Conservation (phyloP, 2,797 vertebrate species). For the Eurystomus glaucurus region DNA sequence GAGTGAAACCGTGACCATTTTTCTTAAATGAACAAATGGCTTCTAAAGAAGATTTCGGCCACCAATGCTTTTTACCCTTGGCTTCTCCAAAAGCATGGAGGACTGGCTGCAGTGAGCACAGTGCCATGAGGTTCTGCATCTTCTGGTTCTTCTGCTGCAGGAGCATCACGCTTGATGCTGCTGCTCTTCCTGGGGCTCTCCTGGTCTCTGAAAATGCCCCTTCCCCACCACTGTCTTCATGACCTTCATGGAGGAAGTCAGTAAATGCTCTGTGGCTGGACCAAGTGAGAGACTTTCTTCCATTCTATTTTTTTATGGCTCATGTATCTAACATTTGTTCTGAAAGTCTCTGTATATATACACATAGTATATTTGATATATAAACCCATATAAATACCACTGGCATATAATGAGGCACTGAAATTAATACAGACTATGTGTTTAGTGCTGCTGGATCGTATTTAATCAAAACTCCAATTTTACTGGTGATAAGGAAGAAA, state of each 20-base stretch:
- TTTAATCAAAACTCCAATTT: constrained; percentile 62
- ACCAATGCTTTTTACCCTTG: not conserved
- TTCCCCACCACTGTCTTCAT: not conserved
- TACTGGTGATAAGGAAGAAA: constrained; percentile 37
- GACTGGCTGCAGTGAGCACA: not conserved
- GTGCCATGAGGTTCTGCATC: not conserved
- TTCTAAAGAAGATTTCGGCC: not conserved
- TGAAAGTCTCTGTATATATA: constrained; percentile 14
- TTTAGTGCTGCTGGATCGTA: constrained; percentile 28
- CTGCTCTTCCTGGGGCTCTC: not conserved
- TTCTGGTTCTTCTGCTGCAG: not conserved
- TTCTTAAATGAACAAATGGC: not conserved
- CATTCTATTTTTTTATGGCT: not conserved
- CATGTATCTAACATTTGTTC: not conserved
- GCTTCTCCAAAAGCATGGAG: not conserved
- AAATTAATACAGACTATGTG: constrained; percentile 44
- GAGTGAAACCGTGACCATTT: not conserved
- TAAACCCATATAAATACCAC: constrained; percentile 31
- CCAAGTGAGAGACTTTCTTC: not conserved
- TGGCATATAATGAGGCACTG: constrained; percentile 15
- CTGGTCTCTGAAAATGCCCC: not conserved
- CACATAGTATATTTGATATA: constrained; percentile 49
- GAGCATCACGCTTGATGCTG: not conserved
- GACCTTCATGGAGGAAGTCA: not conserved
- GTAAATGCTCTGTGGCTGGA: not conserved